Evolutionary conservation across 2,888 invertebrate species (phyloP).

Genomic region (Poecilus cupreus): DNA sequence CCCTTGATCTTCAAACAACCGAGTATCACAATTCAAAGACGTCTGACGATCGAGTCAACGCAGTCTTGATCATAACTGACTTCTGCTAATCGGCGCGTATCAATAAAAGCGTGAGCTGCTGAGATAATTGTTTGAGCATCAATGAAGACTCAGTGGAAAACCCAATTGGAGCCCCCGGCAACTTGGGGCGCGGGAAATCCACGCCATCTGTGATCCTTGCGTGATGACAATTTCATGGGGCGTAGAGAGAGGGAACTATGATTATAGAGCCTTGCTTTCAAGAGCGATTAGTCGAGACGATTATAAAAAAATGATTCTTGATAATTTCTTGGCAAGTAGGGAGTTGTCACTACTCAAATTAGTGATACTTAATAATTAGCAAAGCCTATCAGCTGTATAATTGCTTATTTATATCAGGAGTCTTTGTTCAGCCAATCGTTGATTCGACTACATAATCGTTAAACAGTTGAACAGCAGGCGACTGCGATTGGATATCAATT

Average conservation of each 20-base stretch:
- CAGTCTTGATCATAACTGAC: slow-evolving; percentile 3
- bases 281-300: no score
- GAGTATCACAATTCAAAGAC: neutral
- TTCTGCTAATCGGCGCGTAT: slow-evolving; percentile 33
- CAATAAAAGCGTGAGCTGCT: slow-evolving; percentile 24
- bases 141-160: neutral
- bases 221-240: no score
- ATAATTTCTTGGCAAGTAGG: no score
- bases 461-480: slow-evolving; percentile 24
- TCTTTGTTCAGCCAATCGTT: neutral
- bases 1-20: no score
- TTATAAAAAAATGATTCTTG: no score
- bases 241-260: no score
- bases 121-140: slow-evolving; percentile 40
- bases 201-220: no score
- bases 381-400: slow-evolving; percentile 1
- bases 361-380: neutral
- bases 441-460: slow-evolving; percentile 25
- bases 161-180: neutral
- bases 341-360: neutral
- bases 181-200: neutral
- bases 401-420: neutral
- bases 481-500: slow-evolving; percentile 31
- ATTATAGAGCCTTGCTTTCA: no score
- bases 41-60: neutral